Evolutionary conservation across 2,797 vertebrate genomes (phyloP), one percentile per base, ranked within the genome.

Genomic region (Hydrophis major): DNA sequence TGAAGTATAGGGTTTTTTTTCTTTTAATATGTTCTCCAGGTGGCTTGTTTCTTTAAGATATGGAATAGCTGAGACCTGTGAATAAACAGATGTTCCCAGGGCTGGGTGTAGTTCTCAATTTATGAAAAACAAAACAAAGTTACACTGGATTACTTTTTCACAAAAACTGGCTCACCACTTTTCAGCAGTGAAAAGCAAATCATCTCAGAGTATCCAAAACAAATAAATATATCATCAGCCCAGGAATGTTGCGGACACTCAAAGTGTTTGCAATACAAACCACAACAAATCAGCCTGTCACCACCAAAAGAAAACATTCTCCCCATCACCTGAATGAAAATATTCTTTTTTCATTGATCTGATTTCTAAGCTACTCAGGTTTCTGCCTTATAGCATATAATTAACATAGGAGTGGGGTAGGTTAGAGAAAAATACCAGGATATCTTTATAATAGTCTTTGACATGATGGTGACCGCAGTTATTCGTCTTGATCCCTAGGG

Each of bases 231-330:
- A 92, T 88, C 92, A 89, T 94, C 89, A 86, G 6, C 25, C 91
- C 32, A 60, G 94, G 92, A 95, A 93, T 94, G 96, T 53, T 94
- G 91, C 83, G 92, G 94, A 94, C 2, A 16, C 89, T 95, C 61
- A 87, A 95, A 96, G 91, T 88, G 94, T 89, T 74, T 93, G 92
- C 59, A 94, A 86, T 94, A 94, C 86, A 95, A 95, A 63, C 95
- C 95, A 95, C 95, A 89, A 94, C 94, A 97, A 96, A 95, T 93
- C 94, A 94, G 63, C 57, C 93, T 94, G 50, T 47, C 2, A 93
- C 95, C 93, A 4, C 94, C 87, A 93, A 94, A 95, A 83, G 87
- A 96, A 97, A 96, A 94, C 74, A 95, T 63, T 91, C n/a, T 91
- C 93, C 87, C 91, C 94, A 93, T 93, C 91, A 95, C 95, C 94